Conservation (phyloP, 2,797 vertebrate species). For the Macropodus opercularis region DNA sequence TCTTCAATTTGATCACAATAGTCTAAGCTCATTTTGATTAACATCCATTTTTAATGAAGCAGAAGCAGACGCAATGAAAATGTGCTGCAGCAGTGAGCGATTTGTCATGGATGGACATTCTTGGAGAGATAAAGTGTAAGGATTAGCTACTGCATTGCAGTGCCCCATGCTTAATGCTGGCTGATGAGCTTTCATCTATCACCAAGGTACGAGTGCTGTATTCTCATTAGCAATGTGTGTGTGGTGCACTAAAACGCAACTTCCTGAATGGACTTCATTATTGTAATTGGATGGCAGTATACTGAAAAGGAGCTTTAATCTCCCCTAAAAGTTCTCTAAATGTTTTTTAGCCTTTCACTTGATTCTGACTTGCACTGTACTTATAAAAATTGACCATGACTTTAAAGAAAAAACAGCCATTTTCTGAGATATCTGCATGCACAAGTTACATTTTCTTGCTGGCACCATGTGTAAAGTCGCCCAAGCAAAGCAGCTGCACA, state of each 20-base stretch:
- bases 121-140: conserved; percentile 33
- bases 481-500: conserved; percentile 20
- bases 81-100: conserved; percentile 30
- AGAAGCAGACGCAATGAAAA: conserved; percentile 34
- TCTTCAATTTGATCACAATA: conserved; percentile 58
- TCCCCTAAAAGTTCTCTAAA: conserved; percentile 3
- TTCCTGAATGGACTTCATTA: conserved; percentile 31
- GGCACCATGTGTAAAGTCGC: conserved; percentile 12
- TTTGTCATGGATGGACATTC: conserved; percentile 38
- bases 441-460: conserved; percentile 19
- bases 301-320: conserved; percentile 22
- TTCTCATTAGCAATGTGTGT: conserved; percentile 38
- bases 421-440: conserved; percentile 19
- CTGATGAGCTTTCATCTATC: conserved; percentile 46
- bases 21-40: conserved; percentile 58
- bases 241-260: conserved; percentile 23
- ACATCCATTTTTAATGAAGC: conserved; percentile 72
- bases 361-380: conserved; percentile 10
- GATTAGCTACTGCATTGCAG: conserved; percentile 36
- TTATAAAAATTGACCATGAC: conserved; percentile 33
- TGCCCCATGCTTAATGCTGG: conserved; percentile 25
- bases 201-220: conserved; percentile 19
- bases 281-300: conserved; percentile 29
- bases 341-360: conserved; percentile 7
- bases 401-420: conserved; percentile 20